phyloP scores from a whole-genome alignment of 2,888 invertebrate species.

The Cyaniris semiargus region DNA sequence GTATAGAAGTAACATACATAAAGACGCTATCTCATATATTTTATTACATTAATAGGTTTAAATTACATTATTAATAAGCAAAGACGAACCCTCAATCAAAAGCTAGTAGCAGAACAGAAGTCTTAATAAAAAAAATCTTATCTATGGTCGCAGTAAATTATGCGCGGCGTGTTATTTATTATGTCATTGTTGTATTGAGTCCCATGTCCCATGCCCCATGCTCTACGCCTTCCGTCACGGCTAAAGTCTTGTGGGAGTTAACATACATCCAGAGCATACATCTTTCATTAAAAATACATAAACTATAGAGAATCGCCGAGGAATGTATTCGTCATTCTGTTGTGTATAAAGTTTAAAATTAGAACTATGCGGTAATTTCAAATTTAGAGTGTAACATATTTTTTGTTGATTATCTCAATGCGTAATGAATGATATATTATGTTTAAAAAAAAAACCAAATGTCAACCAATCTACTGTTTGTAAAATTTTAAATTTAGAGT shows the following conservation, averaged over 20 bases:
- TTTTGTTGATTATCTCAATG: background rate
- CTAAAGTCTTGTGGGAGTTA: conserved; percentile 16
- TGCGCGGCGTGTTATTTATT: conserved; percentile 20
- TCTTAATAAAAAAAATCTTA: conserved; percentile 4
- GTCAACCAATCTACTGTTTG: background rate
- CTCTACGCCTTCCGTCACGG: conserved; percentile 27
- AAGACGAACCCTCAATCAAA: background rate
- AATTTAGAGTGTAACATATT: background rate
- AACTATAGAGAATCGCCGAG: background rate
- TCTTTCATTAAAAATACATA: conserved; percentile 23
- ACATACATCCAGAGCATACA: background rate
- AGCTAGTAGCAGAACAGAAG: background rate
- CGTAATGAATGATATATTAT: no score
- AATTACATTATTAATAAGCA: background rate
- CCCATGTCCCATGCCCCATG: conserved; percentile 13
- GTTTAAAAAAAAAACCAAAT: no score
- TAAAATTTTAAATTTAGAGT: no score
- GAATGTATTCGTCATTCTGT: background rate
- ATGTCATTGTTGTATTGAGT: conserved; percentile 28
- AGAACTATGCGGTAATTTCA: background rate
- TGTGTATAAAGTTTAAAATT: background rate
- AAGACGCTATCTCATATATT: no score
- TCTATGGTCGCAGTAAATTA: conserved; percentile 22
- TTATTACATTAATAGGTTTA: no score
- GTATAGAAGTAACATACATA: no score